A percentile compares a stretch with the other conserved stretches of the same genome.
These are phyloP conservation scores for Trematocara macrostoma DNA, from an alignment of 2,113 vertebrate species.

Conservation along the genomic window DNA sequence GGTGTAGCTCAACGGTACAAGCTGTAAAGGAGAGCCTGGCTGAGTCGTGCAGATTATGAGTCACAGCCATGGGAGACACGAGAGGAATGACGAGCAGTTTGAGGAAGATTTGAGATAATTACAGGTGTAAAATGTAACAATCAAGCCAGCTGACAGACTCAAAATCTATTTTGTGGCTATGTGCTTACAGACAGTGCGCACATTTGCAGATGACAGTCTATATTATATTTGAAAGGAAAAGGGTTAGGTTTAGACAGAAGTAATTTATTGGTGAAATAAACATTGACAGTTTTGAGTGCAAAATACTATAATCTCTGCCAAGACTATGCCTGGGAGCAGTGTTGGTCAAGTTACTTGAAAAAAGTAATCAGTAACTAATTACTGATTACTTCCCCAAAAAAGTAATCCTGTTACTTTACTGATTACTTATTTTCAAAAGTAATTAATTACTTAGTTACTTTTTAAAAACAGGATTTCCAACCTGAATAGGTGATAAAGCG, in stretches of 20 bases:
- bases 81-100: not conserved
- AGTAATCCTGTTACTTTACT: no score
- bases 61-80: not conserved
- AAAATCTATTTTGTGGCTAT: not conserved
- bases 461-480: no score
- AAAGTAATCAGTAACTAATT: no score
- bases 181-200: not conserved
- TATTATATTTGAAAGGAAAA: not conserved
- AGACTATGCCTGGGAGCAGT: not conserved
- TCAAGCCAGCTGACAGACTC: not conserved
- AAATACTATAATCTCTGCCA: not conserved
- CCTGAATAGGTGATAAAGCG: no score
- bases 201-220: conserved; percentile 5
- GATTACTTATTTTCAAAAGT: no score
- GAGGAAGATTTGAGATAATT: not conserved
- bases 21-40: not conserved
- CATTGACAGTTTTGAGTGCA: not conserved
- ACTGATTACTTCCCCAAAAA: no score
- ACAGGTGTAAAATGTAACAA: not conserved
- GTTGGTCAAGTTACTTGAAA: no score
- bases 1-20: not conserved
- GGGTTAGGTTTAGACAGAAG: not conserved
- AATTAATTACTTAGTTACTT: no score
- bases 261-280: not conserved
- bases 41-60: not conserved